A percentile compares a stretch with the other conserved stretches of the same genome.
Conservation (phyloP, 2,113 vertebrate genomes). For the Myiagra hebetior region DNA sequence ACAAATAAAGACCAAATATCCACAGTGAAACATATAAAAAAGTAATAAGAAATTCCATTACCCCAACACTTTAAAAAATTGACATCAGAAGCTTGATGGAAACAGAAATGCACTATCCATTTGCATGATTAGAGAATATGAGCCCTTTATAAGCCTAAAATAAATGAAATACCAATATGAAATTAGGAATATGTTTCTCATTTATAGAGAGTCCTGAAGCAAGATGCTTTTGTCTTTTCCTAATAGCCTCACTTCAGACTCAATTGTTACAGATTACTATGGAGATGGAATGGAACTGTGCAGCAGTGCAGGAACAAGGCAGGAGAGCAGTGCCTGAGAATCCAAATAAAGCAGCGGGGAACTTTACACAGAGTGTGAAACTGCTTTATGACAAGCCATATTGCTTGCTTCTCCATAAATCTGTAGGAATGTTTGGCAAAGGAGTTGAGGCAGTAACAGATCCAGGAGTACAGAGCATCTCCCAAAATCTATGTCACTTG, state of each 20-base stretch:
- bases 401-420: neutral
- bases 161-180: conserved; percentile 25
- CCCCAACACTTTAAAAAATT: neutral
- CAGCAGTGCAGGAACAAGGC: neutral
- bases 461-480: neutral
- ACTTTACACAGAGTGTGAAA: neutral
- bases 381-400: neutral
- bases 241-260: conserved; percentile 43
- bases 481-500: neutral
- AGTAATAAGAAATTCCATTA: conserved; percentile 1
- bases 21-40: neutral
- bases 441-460: neutral
- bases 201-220: conserved; percentile 45
- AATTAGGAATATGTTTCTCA: conserved; percentile 47
- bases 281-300: neutral
- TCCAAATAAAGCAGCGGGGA: neutral
- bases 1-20: neutral
- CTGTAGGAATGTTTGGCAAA: neutral
- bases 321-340: neutral
- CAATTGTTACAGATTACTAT: conserved; percentile 15
- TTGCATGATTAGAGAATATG: conserved; percentile 11
- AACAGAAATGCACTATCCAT: neutral
- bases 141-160: conserved; percentile 1
- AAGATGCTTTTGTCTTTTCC: conserved; percentile 27
- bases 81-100: conserved; percentile 4